Conservation (phyloP, 1,140 invertebrate genomes). For the Drosophila sp. region DNA sequence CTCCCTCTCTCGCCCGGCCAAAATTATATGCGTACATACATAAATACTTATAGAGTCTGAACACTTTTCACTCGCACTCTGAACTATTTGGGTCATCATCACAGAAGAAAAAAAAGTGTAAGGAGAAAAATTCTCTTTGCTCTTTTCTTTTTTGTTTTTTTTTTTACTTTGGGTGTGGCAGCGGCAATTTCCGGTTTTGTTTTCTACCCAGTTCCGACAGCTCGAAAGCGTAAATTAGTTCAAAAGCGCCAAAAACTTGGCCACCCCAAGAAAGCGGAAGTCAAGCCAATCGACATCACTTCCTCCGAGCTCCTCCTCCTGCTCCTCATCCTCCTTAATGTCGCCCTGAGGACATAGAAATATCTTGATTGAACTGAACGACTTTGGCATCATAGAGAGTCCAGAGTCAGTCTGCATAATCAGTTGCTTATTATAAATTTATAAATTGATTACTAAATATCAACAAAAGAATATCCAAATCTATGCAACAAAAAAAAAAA, state of each 20-base stretch:
- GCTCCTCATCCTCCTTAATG: background rate
- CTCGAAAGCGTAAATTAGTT: conserved; percentile 23
- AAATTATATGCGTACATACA: conserved; percentile 14
- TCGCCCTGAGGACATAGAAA: conserved; percentile 1
- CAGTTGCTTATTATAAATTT: conserved; percentile 22
- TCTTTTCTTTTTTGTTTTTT: conserved; percentile 1
- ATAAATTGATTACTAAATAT: conserved; percentile 13
- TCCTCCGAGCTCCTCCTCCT: background rate
- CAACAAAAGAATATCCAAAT: background rate
- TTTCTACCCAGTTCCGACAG: conserved; percentile 22
- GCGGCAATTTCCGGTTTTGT: conserved; percentile 22
- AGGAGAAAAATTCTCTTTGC: background rate
- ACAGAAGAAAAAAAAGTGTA: background rate
- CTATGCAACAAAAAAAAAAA: background rate
- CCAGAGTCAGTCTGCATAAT: conserved; percentile 7
- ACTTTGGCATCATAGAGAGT: background rate
- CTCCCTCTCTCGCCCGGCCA: background rate
- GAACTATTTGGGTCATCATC: conserved; percentile 21
- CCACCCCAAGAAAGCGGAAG: conserved; percentile 18
- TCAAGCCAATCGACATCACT: conserved; percentile 18
- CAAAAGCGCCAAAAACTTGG: conserved; percentile 21
- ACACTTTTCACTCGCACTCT: conserved; percentile 12
- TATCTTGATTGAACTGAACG: conserved; percentile 9
- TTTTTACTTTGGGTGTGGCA: conserved; percentile 11
- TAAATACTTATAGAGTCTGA: conserved; percentile 20